Evolutionary conservation across 2,797 vertebrate species (phyloP), one percentile per base, ranked within the genome.

Genomic region (Echiichthys vipera): DNA sequence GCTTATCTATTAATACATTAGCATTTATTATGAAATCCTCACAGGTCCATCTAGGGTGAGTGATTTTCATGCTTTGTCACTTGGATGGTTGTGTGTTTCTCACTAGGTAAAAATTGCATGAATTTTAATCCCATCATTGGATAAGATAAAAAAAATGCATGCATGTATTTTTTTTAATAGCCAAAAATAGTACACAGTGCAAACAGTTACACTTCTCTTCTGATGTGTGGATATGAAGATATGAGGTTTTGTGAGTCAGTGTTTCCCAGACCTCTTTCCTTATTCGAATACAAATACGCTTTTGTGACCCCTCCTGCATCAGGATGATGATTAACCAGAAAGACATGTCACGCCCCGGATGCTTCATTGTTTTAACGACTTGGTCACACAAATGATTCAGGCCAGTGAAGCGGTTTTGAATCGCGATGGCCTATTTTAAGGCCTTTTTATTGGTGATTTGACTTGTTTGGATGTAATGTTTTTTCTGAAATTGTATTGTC

Each of bases 301-400:
- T 69, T 39, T 18, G 49, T 54, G 74, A 71, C 32, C 27, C 40
- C 46, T 51, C 66, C 49, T 65, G 56, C 71, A 69, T 73, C 72
- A 61, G 68, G 62, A 74, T 74, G 80, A 82, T 85, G 72, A 86
- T 81, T 90, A 88, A 83, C 45, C 64, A 39, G 15, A 79, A 74
- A 74, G 70, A 74, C 71, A 74, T 79, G 77, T 65, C 66, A 30
- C 7, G 34, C 80, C 77, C 74, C 5, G 56, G 70, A 69, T 76
- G 61, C 71, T 37, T 77, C 80, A 87, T 91, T 90, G 87, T 90
- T 88, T 80, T 84, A 81, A 78, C 68, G 67, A 79, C 67, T 77
- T 66, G 65, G 62, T 76, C 53, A 25, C 57, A 78, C 81, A 80
- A 69, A 85, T 86, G 55, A 86, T 87, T 85, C 58, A 83, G 84